Evolutionary conservation across 2,888 invertebrate species (phyloP).

Genomic region (Caenorhabditis sp.): DNA sequence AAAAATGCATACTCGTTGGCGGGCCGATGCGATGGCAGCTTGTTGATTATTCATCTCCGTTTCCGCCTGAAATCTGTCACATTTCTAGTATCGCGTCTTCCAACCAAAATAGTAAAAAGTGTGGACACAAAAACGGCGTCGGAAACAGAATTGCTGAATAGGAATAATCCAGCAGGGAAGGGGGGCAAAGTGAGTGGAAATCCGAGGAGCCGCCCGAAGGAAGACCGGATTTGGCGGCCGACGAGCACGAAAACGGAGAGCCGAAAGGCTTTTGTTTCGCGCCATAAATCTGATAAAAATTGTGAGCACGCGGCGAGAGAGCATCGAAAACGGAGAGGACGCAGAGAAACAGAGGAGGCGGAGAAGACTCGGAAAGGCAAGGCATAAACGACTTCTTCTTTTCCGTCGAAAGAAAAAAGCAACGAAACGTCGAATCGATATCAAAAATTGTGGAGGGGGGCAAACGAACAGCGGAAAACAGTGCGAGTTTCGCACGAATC

Average conservation of each 20-base stretch:
- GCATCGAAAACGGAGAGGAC: conserved; percentile 9
- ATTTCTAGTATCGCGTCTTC: too few relatives aligned
- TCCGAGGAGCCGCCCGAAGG: conserved; percentile 30
- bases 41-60: conserved; percentile 55
- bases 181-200: conserved; percentile 35
- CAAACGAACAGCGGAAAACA: too few relatives aligned
- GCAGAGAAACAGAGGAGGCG: conserved; percentile 7
- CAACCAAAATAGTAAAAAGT: neutral
- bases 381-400: too few relatives aligned
- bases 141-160: conserved; percentile 5
- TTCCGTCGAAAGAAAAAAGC: too few relatives aligned
- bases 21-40: conserved; percentile 50
- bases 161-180: too few relatives aligned
- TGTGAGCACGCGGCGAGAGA: conserved; percentile 12
- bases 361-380: too few relatives aligned
- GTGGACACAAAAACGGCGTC: neutral
- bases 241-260: conserved; percentile 10
- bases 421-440: too few relatives aligned
- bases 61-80: conserved; percentile 24
- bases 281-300: conserved; percentile 54
- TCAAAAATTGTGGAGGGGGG: too few relatives aligned
- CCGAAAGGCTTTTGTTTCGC: conserved; percentile 39
- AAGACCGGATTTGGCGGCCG: conserved; percentile 31
- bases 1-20: conserved; percentile 27
- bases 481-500: conserved; percentile 38